These are phyloP conservation scores for Tympanuchus pallidicinctus DNA, from an alignment of 2,113 vertebrate genomes.

Conservation along the genomic window DNA sequence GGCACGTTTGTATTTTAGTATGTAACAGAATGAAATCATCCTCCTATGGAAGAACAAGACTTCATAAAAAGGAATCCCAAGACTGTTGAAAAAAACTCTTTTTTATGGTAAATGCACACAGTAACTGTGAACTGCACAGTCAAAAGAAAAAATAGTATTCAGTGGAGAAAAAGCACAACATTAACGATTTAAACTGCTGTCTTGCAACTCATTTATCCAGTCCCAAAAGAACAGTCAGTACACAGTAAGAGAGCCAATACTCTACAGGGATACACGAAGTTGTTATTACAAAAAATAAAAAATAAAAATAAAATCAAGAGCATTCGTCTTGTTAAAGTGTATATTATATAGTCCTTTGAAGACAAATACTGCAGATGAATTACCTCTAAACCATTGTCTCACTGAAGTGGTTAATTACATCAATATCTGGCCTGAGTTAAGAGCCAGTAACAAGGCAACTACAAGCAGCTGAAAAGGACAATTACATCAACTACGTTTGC, in stretches of 20 bases:
- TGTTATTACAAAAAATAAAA: not conserved
- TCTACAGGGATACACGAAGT: not conserved
- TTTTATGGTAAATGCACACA: not conserved
- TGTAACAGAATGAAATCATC: not conserved
- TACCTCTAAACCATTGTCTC: not conserved
- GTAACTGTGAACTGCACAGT: not conserved
- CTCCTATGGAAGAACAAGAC: not conserved
- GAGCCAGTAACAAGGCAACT: accelerated
- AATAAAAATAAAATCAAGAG: not conserved
- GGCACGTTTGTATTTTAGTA: not conserved
- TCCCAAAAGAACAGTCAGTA: slow-evolving; percentile 1
- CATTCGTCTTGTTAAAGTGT: not conserved
- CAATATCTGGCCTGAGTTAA: not conserved
- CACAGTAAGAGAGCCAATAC: not conserved
- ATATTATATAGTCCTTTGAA: not conserved
- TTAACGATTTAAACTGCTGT: not conserved
- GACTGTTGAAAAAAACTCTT: not conserved
- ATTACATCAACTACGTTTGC: not conserved
- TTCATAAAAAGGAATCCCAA: not conserved
- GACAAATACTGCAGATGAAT: not conserved
- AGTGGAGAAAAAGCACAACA: not conserved
- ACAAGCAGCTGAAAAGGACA: not conserved
- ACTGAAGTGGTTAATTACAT: not conserved
- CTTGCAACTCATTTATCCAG: not conserved
- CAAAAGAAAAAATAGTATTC: not conserved